Conservation (phyloP, 2,888 invertebrate species). For the Oscheius sp. region DNA sequence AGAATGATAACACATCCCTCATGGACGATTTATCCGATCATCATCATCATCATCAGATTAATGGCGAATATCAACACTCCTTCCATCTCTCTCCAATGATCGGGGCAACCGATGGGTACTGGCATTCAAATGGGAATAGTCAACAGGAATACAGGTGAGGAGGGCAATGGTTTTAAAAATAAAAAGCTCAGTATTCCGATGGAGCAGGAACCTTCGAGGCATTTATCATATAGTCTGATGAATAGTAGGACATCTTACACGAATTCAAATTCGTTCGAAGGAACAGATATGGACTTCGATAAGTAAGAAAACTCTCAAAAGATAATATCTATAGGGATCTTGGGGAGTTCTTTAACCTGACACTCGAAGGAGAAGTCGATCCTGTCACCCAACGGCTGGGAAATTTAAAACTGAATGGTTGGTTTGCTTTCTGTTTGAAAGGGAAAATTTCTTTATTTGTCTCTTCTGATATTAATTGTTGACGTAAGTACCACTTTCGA, state of each 20-base stretch:
- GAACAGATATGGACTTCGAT: slow-evolving; percentile 48
- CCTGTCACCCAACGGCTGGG: slow-evolving; percentile 54
- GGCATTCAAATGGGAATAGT: not conserved
- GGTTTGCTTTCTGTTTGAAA: not conserved
- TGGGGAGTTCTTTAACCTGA: slow-evolving; percentile 59
- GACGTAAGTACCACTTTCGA: not conserved
- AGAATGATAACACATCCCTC: slow-evolving; percentile 19
- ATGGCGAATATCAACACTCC: not conserved
- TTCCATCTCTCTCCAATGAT: slow-evolving; percentile 29
- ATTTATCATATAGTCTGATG: slow-evolving; percentile 7
- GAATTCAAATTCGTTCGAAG: slow-evolving; percentile 36
- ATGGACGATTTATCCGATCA: slow-evolving; percentile 12
- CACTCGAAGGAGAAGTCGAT: slow-evolving; percentile 40
- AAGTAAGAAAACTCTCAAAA: slow-evolving; percentile 33
- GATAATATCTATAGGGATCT: slow-evolving; percentile 54
- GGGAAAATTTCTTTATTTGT: not conserved
- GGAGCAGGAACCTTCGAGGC: slow-evolving; percentile 15
- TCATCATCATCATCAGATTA: not conserved
- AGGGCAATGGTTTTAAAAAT: not conserved
- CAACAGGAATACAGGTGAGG: not conserved
- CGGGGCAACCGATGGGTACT: slow-evolving; percentile 3
- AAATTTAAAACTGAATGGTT: slow-evolving; percentile 44
- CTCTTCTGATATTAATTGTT: not conserved
- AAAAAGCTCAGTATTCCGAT: not conserved
- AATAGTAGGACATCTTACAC: not conserved